Evolutionary conservation across 2,888 invertebrate genomes (phyloP).

Genomic region (Teinopalpus imperialis): DNA sequence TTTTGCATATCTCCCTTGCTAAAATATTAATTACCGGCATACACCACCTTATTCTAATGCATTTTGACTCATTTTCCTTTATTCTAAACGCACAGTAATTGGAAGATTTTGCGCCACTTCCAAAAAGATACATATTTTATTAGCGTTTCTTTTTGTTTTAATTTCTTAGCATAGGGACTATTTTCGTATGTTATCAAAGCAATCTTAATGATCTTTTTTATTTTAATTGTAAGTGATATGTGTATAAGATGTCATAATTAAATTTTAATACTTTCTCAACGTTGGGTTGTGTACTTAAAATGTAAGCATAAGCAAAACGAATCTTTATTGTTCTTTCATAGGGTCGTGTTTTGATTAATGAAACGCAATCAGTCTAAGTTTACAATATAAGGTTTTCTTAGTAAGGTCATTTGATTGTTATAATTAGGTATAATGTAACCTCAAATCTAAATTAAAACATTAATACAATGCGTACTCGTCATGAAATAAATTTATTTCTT

Average conservation of each 20-base stretch:
- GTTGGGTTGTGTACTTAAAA: background rate
- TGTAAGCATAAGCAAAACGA: background rate
- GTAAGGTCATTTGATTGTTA: no score
- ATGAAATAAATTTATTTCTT: no score
- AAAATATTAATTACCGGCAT: slow-evolving; percentile 1
- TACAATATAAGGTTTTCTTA: no score
- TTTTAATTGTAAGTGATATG: background rate
- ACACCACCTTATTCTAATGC: slow-evolving; percentile 16
- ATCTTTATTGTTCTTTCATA: no score
- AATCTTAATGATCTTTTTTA: background rate
- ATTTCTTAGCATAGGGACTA: background rate
- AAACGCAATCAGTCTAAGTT: no score
- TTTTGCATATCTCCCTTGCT: slow-evolving; percentile 46
- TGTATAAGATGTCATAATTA: background rate
- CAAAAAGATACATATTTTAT: slow-evolving; percentile 6
- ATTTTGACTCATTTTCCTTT: slow-evolving; percentile 7
- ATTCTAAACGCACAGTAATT: background rate
- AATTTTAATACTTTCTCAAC: slow-evolving; percentile 2
- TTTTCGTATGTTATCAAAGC: background rate
- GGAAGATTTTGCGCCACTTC: background rate
- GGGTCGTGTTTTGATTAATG: no score
- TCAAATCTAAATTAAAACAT: no score
- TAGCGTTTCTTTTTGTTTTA: background rate
- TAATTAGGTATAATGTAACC: no score
- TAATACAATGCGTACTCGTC: no score